Percentiles rank a stretch among this genome's conserved stretches.
These are phyloP conservation scores for Vidua macroura DNA, from an alignment of 2,113 vertebrate genomes.

Conservation along the genomic window DNA sequence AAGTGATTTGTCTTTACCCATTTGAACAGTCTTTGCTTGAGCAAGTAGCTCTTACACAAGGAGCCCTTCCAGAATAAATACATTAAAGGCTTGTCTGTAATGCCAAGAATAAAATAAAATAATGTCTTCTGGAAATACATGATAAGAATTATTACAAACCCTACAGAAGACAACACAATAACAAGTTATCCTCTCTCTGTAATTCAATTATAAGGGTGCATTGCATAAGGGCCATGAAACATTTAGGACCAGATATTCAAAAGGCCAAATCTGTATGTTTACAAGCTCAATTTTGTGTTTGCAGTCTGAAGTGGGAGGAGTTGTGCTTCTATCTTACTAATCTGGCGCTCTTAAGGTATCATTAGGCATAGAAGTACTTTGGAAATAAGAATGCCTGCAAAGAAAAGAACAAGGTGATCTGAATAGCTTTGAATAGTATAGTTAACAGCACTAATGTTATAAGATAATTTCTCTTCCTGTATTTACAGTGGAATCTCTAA, in stretches of 20 bases:
- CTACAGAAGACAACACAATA: slow-evolving; percentile 46
- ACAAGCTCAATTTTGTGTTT: slow-evolving; percentile 5
- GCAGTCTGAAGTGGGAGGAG: background rate
- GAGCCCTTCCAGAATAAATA: slow-evolving; percentile 31
- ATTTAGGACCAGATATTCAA: slow-evolving; percentile 14
- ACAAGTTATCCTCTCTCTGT: slow-evolving; percentile 15
- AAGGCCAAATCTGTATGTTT: background rate
- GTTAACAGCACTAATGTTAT: background rate
- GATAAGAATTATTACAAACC: slow-evolving; percentile 35
- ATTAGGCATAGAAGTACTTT: background rate
- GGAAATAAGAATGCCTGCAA: background rate
- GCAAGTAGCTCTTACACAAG: slow-evolving; percentile 3
- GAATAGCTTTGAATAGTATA: background rate
- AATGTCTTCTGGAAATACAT: slow-evolving; percentile 12
- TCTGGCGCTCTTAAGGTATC: background rate
- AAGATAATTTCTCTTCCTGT: slow-evolving; percentile 15
- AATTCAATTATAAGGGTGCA: slow-evolving; percentile 41
- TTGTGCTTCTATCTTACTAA: background rate
- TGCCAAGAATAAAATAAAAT: slow-evolving; percentile 36
- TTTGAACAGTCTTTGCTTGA: background rate
- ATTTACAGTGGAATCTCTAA: background rate
- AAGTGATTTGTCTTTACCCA: background rate
- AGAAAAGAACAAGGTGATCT: slow-evolving; percentile 11
- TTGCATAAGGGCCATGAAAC: background rate
- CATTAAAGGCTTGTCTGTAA: slow-evolving; percentile 24